Evolutionary conservation across 2,888 invertebrate genomes (phyloP).

Genomic region (Horisme vitalbata): DNA sequence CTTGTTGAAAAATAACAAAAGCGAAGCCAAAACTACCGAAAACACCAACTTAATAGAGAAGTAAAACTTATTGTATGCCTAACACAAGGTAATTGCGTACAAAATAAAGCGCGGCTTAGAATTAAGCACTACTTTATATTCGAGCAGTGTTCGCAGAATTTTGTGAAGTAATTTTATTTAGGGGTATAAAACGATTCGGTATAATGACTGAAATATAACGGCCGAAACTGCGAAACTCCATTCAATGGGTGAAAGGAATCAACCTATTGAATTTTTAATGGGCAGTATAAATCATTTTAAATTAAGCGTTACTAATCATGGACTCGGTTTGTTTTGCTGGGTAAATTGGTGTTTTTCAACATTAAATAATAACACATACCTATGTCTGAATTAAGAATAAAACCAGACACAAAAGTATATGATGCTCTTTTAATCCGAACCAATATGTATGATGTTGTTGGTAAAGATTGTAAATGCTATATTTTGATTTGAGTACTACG

Average conservation of each 20-base stretch:
- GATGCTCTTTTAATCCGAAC: no score
- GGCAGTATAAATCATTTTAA: constrained; percentile 6
- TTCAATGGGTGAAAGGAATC: constrained; percentile 20
- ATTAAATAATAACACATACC: neutral
- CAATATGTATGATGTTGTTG: no score
- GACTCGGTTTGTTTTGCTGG: neutral
- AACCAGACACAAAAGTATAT: no score
- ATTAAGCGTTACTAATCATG: constrained; percentile 7
- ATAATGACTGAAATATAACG: constrained; percentile 53
- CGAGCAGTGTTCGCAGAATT: constrained; percentile 39
- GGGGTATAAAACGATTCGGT: constrained; percentile 57
- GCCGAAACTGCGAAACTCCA: constrained; percentile 9
- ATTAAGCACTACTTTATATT: constrained; percentile 56
- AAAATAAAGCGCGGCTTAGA: constrained; percentile 28
- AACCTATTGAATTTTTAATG: constrained; percentile 21
- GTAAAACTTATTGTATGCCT: constrained; percentile 19
- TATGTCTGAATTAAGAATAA: no score
- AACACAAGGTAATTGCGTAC: constrained; percentile 39
- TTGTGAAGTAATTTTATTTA: constrained; percentile 63
- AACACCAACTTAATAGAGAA: constrained; percentile 6
- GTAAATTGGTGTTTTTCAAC: neutral
- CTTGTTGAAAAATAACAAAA: no score
- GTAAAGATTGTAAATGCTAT: no score
- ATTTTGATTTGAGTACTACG: no score
- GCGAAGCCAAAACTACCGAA: neutral